A percentile compares a stretch with the other conserved stretches of the same genome.
Conservation (phyloP, 2,888 invertebrate species). For the Drosophila prostipennis region DNA sequence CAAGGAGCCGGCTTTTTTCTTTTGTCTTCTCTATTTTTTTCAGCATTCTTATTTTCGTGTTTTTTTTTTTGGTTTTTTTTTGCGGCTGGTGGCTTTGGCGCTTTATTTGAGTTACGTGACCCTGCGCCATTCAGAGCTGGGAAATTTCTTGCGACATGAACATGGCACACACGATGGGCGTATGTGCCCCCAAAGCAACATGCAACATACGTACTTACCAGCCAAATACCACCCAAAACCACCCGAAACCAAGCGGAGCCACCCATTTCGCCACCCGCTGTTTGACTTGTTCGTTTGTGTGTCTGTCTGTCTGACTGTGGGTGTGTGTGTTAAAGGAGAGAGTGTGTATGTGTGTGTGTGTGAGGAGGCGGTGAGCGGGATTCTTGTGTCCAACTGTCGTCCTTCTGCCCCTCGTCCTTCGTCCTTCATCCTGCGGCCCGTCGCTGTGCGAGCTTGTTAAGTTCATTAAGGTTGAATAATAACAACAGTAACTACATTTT, state of each 20-base stretch:
- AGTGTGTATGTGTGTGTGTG: not conserved
- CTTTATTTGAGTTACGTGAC: slow-evolving; percentile 79
- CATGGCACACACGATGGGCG: slow-evolving; percentile 54
- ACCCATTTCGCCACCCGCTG: slow-evolving; percentile 25
- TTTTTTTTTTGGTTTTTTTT: slow-evolving; percentile 10
- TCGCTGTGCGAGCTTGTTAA: slow-evolving; percentile 76
- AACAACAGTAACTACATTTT: slow-evolving; percentile 81
- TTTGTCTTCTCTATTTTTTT: slow-evolving; percentile 18
- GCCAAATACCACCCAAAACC: slow-evolving; percentile 22
- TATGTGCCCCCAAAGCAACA: slow-evolving; percentile 38
- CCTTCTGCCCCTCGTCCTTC: slow-evolving; percentile 17
- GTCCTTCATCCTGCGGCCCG: slow-evolving; percentile 5
- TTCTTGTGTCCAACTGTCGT: slow-evolving; percentile 56
- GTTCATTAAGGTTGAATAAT: slow-evolving; percentile 81
- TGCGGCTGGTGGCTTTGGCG: slow-evolving; percentile 60
- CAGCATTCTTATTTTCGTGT: slow-evolving; percentile 6
- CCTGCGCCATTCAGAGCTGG: slow-evolving; percentile 70
- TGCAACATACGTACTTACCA: slow-evolving; percentile 43
- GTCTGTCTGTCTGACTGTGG: slow-evolving; percentile 37
- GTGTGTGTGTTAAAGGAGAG: slow-evolving; percentile 10
- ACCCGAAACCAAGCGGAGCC: slow-evolving; percentile 22
- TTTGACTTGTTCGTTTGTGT: slow-evolving; percentile 48
- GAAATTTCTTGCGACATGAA: slow-evolving; percentile 76
- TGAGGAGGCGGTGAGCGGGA: slow-evolving; percentile 13
- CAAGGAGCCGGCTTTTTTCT: slow-evolving; percentile 4